Evolutionary conservation across 2,113 vertebrate genomes (phyloP), one percentile per base, ranked within the genome.

Genomic region (Empidonax alnorum): DNA sequence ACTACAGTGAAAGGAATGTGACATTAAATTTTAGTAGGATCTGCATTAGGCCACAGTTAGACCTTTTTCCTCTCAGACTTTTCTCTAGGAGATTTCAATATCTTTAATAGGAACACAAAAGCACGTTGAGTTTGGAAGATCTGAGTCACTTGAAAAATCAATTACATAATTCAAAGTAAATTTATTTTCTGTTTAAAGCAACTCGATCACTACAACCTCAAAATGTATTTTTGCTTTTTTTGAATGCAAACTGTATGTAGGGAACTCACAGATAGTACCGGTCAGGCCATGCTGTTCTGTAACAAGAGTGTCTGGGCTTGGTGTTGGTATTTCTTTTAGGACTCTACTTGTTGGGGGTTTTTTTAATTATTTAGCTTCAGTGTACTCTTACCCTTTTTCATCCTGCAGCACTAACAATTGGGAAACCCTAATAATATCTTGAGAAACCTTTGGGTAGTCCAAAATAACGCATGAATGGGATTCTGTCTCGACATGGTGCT

Each of bases 401-500:
- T 81, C 44, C 62, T 82, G 56, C 56, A 84, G 28, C 52, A 61
- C 12, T 83, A 74, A 62, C 74, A 71, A n/a, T 80, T 93, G 89
- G 31, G 89, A 87, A 96, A 91, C 46, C 47, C 30, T 66, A 52
- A 68, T 78, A 67, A 71, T 77, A 81, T 65, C 80, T 66, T 82
- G 62, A 94, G 94, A 95, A 95, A 75, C 17, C 49, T 81, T 87
- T 78, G 79, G n/a, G 39, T 50, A 87, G 61, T 76, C 28, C 81
- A 46, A 72, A 91, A 56, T 47, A 95, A 69, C 31, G 39, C n/a
- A 39, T 30, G 44, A 85, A 30, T 28, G 59, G 46, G 30, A 47
- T 46, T 69, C n/a, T 88, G 63, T 56, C 67, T 73, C 58, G 74
- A 52, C 35, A 10, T 44, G 27, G 46, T 75, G 30, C 63, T 39